Percentiles rank a stretch among this genome's conserved stretches.
Evolutionary conservation across 2,113 vertebrate species (phyloP).

Genomic region (Crypturellus undulatus): DNA sequence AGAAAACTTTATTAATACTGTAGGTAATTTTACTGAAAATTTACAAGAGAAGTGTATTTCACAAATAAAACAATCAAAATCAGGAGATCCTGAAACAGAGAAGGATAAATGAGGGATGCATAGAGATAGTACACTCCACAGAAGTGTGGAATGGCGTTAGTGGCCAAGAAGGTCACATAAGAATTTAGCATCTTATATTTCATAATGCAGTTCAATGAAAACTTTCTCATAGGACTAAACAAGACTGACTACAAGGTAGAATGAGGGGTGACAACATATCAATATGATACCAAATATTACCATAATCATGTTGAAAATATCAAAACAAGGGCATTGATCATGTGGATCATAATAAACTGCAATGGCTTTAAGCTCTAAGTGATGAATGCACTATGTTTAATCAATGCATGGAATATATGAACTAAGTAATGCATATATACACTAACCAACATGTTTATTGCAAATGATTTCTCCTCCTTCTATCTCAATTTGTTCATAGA

Average conservation of each 20-base stretch:
- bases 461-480: slow-evolving; percentile 95
- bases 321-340: not conserved
- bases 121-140: not conserved
- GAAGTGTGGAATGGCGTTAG: not conserved
- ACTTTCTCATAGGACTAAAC: not conserved
- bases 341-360: accelerated
- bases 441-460: slow-evolving; percentile 88
- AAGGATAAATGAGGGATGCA: not conserved
- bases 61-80: not conserved
- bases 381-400: not conserved
- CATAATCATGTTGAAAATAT: not conserved
- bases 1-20: not conserved
- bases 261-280: not conserved
- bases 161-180: not conserved
- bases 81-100: not conserved
- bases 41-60: not conserved
- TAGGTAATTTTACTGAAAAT: not conserved
- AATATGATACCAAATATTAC: not conserved
- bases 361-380: not conserved
- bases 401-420: accelerated
- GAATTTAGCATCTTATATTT: not conserved
- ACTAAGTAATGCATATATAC: accelerated
- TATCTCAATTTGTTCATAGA: slow-evolving; percentile 97
- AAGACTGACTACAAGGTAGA: not conserved
- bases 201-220: not conserved